A percentile compares a stretch with the other conserved stretches of the same genome.
Evolutionary conservation across 2,888 invertebrate species (phyloP).

Genomic region (Acheta domesticus): DNA sequence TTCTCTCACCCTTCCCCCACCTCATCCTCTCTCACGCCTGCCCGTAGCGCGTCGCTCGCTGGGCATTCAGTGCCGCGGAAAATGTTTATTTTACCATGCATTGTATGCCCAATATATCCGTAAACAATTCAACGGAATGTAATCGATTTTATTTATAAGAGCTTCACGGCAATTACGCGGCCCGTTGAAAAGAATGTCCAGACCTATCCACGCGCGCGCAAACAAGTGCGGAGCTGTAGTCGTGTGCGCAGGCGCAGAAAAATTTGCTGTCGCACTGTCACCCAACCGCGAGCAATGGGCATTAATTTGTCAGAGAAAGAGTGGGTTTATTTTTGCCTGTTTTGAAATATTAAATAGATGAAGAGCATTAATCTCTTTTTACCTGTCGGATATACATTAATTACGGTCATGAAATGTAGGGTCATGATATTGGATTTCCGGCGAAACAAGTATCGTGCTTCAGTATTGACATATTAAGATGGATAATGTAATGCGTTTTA

Average conservation of each 20-base stretch:
- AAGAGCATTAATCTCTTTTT: background rate
- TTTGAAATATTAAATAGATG: conserved; percentile 18
- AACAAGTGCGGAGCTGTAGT: background rate
- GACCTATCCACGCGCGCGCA: background rate
- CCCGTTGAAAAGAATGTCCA: background rate
- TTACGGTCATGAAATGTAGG: background rate
- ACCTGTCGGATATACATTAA: conserved; percentile 7
- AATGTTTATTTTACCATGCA: background rate
- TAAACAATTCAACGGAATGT: background rate
- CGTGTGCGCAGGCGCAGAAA: background rate
- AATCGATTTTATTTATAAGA: conserved; percentile 10
- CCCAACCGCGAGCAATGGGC: background rate
- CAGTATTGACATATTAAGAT: conserved; percentile 18
- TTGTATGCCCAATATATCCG: background rate
- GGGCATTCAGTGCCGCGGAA: background rate
- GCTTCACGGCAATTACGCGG: background rate
- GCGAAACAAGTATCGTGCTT: conserved; percentile 1
- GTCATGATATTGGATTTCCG: conserved; percentile 7
- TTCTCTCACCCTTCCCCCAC: background rate
- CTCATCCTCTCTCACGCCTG: background rate
- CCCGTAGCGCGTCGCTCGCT: background rate
- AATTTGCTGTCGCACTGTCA: background rate
- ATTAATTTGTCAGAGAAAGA: background rate
- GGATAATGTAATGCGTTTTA: conserved; percentile 5
- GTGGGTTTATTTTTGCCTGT: background rate